These are phyloP conservation scores for Nyctibius grandis DNA, from an alignment of 2,797 vertebrate genomes.

Conservation along the genomic window DNA sequence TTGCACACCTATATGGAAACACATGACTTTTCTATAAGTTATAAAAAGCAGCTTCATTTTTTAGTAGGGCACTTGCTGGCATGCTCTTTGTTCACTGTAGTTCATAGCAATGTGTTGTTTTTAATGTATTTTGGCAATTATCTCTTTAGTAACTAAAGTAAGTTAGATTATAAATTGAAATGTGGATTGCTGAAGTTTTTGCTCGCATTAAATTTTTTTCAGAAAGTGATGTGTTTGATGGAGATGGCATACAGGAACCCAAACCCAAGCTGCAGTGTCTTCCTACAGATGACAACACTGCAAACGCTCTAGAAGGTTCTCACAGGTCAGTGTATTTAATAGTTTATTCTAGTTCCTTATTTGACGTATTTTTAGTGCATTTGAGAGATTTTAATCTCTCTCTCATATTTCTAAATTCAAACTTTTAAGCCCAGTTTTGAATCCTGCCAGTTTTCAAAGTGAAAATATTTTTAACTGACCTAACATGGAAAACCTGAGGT, in stretches of 20 bases:
- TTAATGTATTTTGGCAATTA: background rate
- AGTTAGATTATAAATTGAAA: background rate
- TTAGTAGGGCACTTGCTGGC: background rate
- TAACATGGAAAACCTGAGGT: background rate
- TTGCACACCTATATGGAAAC: background rate
- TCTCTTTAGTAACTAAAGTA: background rate
- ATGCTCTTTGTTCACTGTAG: background rate
- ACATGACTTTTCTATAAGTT: background rate
- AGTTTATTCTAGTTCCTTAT: background rate
- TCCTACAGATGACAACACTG: background rate
- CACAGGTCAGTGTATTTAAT: conserved; percentile 49
- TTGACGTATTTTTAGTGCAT: background rate
- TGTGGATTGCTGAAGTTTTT: background rate
- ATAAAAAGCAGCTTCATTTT: background rate
- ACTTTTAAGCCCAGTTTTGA: background rate
- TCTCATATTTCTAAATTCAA: background rate
- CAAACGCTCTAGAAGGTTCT: background rate
- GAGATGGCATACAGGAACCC: background rate
- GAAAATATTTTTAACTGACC: background rate
- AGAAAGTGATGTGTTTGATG: background rate
- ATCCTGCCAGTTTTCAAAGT: background rate
- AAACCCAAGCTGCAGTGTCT: background rate
- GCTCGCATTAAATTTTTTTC: conserved; percentile 5
- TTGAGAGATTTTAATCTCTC: background rate
- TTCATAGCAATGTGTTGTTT: background rate